A percentile compares a stretch with the other conserved stretches of the same genome.
Conservation (phyloP, 1,140 invertebrate species). For the Magallana ariakensis region DNA sequence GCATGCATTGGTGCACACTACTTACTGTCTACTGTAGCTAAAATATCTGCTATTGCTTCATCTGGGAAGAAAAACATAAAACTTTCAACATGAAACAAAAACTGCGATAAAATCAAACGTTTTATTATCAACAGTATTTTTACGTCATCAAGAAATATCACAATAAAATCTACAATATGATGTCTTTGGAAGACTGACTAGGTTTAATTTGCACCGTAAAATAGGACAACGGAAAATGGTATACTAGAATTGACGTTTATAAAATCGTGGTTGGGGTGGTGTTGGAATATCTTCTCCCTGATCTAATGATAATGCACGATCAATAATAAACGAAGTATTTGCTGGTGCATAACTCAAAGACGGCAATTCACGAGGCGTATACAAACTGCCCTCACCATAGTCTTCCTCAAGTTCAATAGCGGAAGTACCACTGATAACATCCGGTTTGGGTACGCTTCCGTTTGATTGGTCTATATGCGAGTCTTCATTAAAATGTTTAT, state of each 20-base stretch:
- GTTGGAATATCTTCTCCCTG: not conserved
- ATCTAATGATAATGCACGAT: conserved; percentile 26
- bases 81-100: not conserved
- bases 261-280: not conserved
- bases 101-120: not conserved
- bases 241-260: conserved; percentile 19
- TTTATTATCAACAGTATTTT: not conserved
- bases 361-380: conserved; percentile 28
- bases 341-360: conserved; percentile 30
- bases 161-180: not conserved
- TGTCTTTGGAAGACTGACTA: conserved; percentile 34
- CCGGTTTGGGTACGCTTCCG: not conserved
- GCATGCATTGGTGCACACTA: not conserved
- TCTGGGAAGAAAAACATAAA: conserved; percentile 19
- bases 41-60: conserved; percentile 18
- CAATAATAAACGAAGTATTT: conserved; percentile 5
- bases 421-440: conserved; percentile 13
- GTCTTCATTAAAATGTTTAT: not conserved
- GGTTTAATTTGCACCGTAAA: conserved; percentile 9
- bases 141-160: not conserved
- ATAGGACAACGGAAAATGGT: not conserved
- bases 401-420: conserved; percentile 37
- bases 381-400: conserved; percentile 27
- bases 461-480: not conserved
- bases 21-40: conserved; percentile 38